phyloP scores from a whole-genome alignment of 2,888 invertebrate species.

The Pinctada fucata region DNA sequence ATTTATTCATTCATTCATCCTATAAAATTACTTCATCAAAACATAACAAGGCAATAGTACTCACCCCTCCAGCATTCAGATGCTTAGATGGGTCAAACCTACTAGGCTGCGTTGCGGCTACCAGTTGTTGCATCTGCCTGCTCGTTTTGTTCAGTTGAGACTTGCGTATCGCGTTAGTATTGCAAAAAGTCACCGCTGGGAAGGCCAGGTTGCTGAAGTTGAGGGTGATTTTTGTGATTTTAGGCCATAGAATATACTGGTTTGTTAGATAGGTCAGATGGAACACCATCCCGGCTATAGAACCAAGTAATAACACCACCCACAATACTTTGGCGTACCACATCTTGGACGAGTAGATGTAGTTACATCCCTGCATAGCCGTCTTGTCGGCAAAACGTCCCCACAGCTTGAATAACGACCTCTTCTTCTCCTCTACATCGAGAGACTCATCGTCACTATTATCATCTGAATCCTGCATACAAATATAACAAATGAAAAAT shows the following conservation, averaged over 20 bases:
- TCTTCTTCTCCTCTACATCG: conserved; percentile 46
- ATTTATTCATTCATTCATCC: too few species aligned
- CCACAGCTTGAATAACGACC: conserved; percentile 46
- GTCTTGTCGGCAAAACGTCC: conserved; percentile 57
- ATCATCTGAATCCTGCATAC: background rate
- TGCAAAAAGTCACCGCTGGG: conserved; percentile 50
- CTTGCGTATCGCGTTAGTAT: conserved; percentile 39
- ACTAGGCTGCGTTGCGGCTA: background rate
- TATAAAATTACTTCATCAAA: too few species aligned
- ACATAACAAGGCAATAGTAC: background rate
- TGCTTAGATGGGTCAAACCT: conserved; percentile 4
- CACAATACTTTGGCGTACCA: conserved; percentile 48
- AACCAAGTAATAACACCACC: conserved; percentile 44
- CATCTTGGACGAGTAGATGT: conserved; percentile 50
- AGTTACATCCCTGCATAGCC: conserved; percentile 55
- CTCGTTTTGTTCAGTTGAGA: conserved; percentile 20
- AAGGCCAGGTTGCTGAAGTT: conserved; percentile 42
- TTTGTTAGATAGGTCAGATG: conserved; percentile 52
- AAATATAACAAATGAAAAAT: background rate
- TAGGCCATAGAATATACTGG: conserved; percentile 48
- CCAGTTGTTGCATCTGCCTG: background rate
- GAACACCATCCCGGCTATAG: conserved; percentile 45
- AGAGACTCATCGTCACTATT: conserved; percentile 18
- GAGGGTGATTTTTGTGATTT: conserved; percentile 47
- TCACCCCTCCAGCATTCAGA: background rate